Percentiles rank a stretch among this genome's conserved stretches.
Evolutionary conservation across 2,113 vertebrate species (phyloP).

Genomic region (Oryzias celebensis): DNA sequence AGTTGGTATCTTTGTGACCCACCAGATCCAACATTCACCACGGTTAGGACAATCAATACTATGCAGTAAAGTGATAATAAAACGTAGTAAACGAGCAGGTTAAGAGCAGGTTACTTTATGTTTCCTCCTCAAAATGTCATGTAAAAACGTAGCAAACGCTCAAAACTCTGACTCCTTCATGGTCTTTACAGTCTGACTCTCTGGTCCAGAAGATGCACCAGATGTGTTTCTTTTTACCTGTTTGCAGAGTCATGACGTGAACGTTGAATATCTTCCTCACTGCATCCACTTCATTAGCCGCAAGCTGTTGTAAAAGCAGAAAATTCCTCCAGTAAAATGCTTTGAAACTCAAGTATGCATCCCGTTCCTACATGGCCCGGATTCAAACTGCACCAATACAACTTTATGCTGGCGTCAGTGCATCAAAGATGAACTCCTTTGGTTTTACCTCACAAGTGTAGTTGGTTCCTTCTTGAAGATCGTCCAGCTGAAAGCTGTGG

Average conservation of each 20-base stretch:
- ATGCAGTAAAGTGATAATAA: no score
- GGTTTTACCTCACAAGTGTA: constrained; percentile 78
- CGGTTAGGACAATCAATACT: no score
- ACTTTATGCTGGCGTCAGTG: background rate
- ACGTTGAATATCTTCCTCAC: constrained; percentile 74
- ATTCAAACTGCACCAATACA: no score
- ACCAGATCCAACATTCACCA: no score
- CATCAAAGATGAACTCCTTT: background rate
- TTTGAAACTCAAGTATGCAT: background rate
- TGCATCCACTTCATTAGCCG: constrained; percentile 75
- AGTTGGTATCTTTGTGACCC: no score
- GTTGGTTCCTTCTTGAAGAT: constrained; percentile 66
- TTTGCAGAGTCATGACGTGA: constrained; percentile 30
- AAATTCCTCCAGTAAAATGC: background rate
- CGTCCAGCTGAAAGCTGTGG: constrained; percentile 63
- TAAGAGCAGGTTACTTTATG: no score
- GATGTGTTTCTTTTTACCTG: constrained; percentile 45
- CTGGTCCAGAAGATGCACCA: background rate
- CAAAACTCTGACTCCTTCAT: no score
- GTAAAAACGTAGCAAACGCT: no score
- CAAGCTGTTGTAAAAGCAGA: constrained; percentile 61
- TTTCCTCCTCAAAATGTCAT: no score
- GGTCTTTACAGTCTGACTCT: background rate
- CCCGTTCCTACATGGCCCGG: no score
- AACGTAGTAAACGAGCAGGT: no score